phyloP scores from a whole-genome alignment of 2,113 vertebrate species.

The Eulemur rufifrons region DNA sequence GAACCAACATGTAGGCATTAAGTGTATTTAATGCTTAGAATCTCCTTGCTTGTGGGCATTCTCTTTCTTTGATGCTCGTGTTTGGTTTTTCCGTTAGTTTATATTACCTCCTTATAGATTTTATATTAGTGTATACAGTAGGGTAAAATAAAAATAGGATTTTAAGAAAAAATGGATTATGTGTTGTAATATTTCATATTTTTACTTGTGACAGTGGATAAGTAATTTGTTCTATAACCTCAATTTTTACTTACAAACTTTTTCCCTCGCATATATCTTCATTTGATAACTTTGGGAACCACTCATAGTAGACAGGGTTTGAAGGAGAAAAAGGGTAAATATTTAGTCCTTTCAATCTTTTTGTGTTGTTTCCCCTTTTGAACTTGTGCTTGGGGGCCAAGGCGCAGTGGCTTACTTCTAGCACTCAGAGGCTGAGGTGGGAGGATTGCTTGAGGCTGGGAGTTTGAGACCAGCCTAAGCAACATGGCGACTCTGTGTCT shows the following conservation, averaged over 20 bases:
- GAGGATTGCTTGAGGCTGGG: too few species aligned
- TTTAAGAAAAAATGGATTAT: conserved; percentile 27
- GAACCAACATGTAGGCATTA: background rate
- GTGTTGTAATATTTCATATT: background rate
- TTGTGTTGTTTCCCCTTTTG: background rate
- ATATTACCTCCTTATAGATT: conserved; percentile 2
- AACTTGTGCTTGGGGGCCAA: background rate
- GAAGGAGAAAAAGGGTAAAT: background rate
- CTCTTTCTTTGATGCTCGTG: background rate
- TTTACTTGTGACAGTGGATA: conserved; percentile 14
- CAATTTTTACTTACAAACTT: background rate
- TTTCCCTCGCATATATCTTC: background rate
- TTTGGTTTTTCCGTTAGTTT: background rate
- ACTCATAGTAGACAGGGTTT: background rate
- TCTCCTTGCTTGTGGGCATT: background rate
- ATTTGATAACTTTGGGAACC: background rate
- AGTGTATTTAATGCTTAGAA: background rate
- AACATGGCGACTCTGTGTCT: too few species aligned
- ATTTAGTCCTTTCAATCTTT: background rate
- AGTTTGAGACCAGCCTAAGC: too few species aligned
- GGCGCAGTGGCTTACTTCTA: too few species aligned
- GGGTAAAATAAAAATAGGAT: conserved; percentile 21
- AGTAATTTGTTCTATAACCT: background rate
- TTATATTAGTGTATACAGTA: background rate
- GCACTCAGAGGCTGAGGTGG: too few species aligned